Conservation (phyloP, 2,797 vertebrate genomes). For the Xerus rutilus region DNA sequence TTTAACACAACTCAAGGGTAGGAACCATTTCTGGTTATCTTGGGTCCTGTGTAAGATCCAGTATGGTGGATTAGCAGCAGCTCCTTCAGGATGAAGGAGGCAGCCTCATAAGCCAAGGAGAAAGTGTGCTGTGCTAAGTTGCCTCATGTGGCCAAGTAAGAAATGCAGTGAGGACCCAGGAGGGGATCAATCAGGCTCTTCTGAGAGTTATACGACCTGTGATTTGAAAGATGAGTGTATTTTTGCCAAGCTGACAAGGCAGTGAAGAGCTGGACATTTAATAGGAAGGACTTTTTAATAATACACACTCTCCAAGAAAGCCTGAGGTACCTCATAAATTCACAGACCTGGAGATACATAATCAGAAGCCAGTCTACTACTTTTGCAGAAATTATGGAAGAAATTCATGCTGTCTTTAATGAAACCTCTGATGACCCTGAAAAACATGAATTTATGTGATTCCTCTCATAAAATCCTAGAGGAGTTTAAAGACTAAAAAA, state of each 20-base stretch:
- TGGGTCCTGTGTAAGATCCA: not conserved
- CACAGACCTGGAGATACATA: not conserved
- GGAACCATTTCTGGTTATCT: not conserved
- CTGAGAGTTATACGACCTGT: not conserved
- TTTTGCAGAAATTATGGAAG: not conserved
- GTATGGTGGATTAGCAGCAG: not conserved
- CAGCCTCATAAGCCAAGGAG: not conserved
- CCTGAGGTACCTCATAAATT: not conserved
- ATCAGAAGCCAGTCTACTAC: not conserved
- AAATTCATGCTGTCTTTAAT: not conserved
- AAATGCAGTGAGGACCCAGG: not conserved
- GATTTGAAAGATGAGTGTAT: not conserved
- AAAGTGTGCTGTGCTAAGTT: not conserved
- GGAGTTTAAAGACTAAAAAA: conserved; percentile 6
- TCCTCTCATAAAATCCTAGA: not conserved
- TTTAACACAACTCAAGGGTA: not conserved
- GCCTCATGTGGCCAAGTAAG: not conserved
- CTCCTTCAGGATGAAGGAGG: not conserved
- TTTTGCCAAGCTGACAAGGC: not conserved
- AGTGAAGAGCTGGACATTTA: not conserved
- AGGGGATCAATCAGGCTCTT: not conserved
- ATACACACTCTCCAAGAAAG: not conserved
- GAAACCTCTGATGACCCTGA: not conserved
- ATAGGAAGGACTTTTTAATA: conserved; percentile 27
- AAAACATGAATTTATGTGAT: conserved; percentile 40